Base-by-base conservation (phyloP, 2,797 vertebrate genomes). In the Melanotaenia pygmaea region DNA sequence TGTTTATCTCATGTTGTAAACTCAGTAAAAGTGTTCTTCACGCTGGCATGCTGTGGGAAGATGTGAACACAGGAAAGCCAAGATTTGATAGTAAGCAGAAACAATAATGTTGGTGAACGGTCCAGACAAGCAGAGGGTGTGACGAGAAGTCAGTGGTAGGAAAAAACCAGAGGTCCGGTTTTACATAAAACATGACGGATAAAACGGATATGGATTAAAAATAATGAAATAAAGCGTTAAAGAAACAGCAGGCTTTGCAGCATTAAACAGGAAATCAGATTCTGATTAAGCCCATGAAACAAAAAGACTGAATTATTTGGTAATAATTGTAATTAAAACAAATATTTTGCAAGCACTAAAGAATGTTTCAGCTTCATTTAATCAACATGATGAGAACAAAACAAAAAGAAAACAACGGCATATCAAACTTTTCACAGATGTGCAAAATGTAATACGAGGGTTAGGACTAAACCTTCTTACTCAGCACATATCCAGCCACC, bases 401-500 rank as follows among this genome's bases (percentile, higher is more conserved):
- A 43, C 38, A 40, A 40, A 40, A 3, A 40, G 13, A 13, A 40
- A 35, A 35, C 10, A 40, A 40, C 3, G 3, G 3, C 13, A 7
- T 35, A 35, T 35, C 28, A 37, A 37, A 9, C 35, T 13, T 28
- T 28, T 28, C 28, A 28, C 28, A 28, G 11, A 38, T 12, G 37
- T 38, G 4, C 40, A 43, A 43, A 43, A 18, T 16, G 3, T 13
- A 38, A 38, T 12, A 38, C 12, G 0, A 2, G 24, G 7, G 50
- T 51, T 20, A 45, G 20, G 20, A n/a, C 22, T 50, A 1, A 43
- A 43, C 40, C 22, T 18, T 38, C 95, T 96, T 94, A 99, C 98
- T 94, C 14, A 99, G 94, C 70, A 99, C 97, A 0, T 97, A 98
- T 87, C 93, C 95, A 0, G 93, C 95, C 91, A 99, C 94, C 98